A percentile compares a stretch with the other conserved stretches of the same genome.
Conservation (phyloP, 2,888 invertebrate genomes). For the Calliphora vomitoria region DNA sequence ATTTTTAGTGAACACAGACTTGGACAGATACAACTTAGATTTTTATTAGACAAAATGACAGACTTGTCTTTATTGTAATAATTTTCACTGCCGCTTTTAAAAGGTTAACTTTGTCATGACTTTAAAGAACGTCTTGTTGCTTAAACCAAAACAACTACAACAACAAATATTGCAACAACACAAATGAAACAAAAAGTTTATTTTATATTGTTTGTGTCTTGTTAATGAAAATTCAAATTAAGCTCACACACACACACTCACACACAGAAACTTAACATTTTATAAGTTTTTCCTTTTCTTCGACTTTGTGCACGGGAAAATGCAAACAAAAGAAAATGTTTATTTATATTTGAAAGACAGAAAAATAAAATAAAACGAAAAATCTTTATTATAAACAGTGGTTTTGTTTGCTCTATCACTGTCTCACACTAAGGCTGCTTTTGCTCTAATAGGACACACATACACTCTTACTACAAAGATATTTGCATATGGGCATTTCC, state of each 20-base stretch:
- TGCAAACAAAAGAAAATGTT: conserved; percentile 58
- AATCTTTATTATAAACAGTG: conserved; percentile 53
- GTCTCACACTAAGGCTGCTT: not conserved
- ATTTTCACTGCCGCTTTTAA: not conserved
- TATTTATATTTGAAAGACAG: conserved; percentile 41
- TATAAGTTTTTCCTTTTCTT: conserved; percentile 50
- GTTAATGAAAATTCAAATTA: conserved; percentile 73
- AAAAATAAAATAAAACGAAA: conserved; percentile 29
- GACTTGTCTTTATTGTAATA: no score
- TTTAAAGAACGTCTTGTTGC: conserved; percentile 57
- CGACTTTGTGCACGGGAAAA: conserved; percentile 48
- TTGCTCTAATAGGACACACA: not conserved
- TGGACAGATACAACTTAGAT: no score
- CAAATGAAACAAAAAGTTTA: conserved; percentile 51
- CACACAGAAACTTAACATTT: conserved; percentile 29
- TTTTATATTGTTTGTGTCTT: conserved; percentile 67
- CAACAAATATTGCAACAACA: conserved; percentile 22
- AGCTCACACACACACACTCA: conserved; percentile 20
- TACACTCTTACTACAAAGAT: not conserved
- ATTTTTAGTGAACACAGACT: no score
- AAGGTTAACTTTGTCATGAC: conserved; percentile 40
- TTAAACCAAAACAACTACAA: conserved; percentile 49
- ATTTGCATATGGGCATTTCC: not conserved
- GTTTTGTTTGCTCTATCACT: conserved; percentile 23
- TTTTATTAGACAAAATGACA: no score